phyloP scores from a whole-genome alignment of 2,888 invertebrate species.

The Andrena bucephala region DNA sequence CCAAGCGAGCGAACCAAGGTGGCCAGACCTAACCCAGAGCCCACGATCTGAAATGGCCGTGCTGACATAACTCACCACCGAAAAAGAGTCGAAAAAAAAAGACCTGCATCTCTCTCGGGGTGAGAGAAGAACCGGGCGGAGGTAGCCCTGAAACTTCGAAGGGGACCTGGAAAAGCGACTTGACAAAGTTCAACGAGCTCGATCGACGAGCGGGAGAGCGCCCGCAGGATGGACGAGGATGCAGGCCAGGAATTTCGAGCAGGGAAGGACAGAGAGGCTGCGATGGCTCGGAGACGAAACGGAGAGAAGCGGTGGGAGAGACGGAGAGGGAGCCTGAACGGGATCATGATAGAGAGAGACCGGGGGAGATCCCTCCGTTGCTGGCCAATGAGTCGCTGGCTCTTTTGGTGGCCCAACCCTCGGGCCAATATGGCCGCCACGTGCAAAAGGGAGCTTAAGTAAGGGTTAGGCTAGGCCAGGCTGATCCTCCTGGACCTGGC shows the following conservation, averaged over 20 bases:
- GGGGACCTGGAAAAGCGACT: slow-evolving; percentile 45
- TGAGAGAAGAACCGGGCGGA: not conserved
- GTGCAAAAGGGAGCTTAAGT: slow-evolving; percentile 78
- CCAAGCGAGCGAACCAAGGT: not conserved
- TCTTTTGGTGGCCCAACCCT: slow-evolving; percentile 84
- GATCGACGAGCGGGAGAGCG: slow-evolving; percentile 46
- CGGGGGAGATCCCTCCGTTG: slow-evolving; percentile 36
- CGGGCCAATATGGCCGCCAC: slow-evolving; percentile 83
- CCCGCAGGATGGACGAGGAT: slow-evolving; percentile 40
- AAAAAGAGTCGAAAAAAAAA: not conserved
- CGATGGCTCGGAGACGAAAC: not conserved
- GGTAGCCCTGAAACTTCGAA: slow-evolving; percentile 41
- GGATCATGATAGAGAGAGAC: slow-evolving; percentile 26
- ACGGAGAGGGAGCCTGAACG: not conserved
- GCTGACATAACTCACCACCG: not conserved
- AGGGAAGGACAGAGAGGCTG: slow-evolving; percentile 40
- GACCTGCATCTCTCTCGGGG: not conserved
- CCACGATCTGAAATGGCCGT: not conserved
- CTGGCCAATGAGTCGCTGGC: slow-evolving; percentile 82
- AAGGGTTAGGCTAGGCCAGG: slow-evolving; percentile 75
- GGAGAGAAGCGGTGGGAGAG: not conserved
- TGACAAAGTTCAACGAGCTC: slow-evolving; percentile 56
- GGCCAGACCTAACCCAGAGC: not conserved
- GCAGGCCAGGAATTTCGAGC: slow-evolving; percentile 55
- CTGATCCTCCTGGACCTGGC: slow-evolving; percentile 75